Evolutionary conservation across 2,888 invertebrate genomes (phyloP).

Genomic region (Agapetus fuscipes): DNA sequence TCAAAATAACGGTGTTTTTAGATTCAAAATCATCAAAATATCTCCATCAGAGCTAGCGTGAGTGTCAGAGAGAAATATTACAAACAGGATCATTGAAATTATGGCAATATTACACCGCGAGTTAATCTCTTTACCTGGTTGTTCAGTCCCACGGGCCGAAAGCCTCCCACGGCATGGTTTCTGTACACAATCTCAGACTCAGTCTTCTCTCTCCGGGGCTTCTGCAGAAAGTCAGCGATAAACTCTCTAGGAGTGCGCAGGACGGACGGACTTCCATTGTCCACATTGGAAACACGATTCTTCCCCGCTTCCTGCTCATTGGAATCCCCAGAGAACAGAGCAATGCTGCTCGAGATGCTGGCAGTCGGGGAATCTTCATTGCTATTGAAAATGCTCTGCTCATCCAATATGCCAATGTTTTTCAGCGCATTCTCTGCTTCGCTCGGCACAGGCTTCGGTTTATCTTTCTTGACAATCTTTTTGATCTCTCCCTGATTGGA

Average conservation of each 20-base stretch:
- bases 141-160: slow-evolving; percentile 1
- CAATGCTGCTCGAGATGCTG: slow-evolving; percentile 32
- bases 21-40: too few relatives aligned
- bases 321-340: slow-evolving; percentile 29
- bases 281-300: too few relatives aligned
- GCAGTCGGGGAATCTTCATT: slow-evolving; percentile 32
- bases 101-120: too few relatives aligned
- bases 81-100: too few relatives aligned
- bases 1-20: background rate
- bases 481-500: slow-evolving; percentile 35
- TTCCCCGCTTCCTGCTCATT: slow-evolving; percentile 5
- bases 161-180: slow-evolving; percentile 34
- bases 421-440: slow-evolving; percentile 34
- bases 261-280: slow-evolving; percentile 2
- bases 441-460: slow-evolving; percentile 21
- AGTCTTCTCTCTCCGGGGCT: slow-evolving; percentile 69
- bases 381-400: slow-evolving; percentile 23
- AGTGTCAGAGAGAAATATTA: too few relatives aligned
- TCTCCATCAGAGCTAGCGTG: too few relatives aligned
- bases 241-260: slow-evolving; percentile 24
- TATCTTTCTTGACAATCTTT: slow-evolving; percentile 29
- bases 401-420: slow-evolving; percentile 36
- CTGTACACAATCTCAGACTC: slow-evolving; percentile 78
- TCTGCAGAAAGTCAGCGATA: slow-evolving; percentile 41
- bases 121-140: background rate